Evolutionary conservation across 2,113 vertebrate species (phyloP).

Genomic region (Poeciliopsis occidentalis): DNA sequence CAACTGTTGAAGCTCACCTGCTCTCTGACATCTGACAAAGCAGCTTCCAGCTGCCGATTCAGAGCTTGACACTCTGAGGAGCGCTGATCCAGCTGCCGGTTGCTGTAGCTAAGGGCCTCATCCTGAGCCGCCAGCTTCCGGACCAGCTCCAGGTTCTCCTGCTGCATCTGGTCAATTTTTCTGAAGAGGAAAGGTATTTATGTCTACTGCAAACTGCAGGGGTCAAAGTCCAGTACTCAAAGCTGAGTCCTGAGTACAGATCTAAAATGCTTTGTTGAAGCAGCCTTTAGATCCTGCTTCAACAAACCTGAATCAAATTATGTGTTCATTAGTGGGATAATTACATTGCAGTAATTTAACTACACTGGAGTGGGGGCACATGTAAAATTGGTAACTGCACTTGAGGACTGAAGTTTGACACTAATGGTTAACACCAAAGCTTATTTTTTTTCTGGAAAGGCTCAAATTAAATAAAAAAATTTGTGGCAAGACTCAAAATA

Average conservation of each 20-base stretch:
- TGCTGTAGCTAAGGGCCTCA: conserved; percentile 77
- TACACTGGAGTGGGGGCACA: no score
- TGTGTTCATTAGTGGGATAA: no score
- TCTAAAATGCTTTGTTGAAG: no score
- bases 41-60: conserved; percentile 82
- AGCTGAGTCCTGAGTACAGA: no score
- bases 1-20: conserved; percentile 76
- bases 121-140: conserved; percentile 81
- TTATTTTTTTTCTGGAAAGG: no score
- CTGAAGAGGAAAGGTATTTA: conserved; percentile 63
- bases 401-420: no score
- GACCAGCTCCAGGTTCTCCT: conserved; percentile 85
- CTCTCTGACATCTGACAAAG: conserved; percentile 82
- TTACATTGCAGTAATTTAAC: not conserved
- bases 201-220: not conserved
- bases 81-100: conserved; percentile 82
- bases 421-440: no score
- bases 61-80: conserved; percentile 79
- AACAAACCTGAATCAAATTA: not conserved
- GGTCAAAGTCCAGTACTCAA: no score
- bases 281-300: not conserved
- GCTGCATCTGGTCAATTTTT: conserved; percentile 79
- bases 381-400: no score
- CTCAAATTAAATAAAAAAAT: no score
- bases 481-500: no score